Conservation (phyloP, 2,113 vertebrate species). For the Acrocephalus arundinaceus region DNA sequence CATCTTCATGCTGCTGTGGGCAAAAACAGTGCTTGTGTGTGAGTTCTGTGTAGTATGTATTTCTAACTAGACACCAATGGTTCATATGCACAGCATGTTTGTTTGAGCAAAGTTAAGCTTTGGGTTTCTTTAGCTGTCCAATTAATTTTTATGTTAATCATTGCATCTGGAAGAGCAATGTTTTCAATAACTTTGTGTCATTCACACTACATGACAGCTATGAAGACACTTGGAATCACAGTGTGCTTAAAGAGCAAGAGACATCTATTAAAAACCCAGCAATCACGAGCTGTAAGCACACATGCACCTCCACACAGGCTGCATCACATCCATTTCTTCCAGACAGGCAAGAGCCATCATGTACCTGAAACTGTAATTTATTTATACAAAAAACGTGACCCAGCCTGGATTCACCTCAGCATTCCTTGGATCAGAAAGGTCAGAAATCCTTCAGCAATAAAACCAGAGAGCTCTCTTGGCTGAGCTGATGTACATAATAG, state of each 20-base stretch:
- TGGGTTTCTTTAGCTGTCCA: neutral
- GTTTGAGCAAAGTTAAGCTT: neutral
- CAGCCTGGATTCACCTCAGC: neutral
- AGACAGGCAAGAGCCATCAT: neutral
- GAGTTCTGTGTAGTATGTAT: neutral
- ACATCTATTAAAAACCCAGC: neutral
- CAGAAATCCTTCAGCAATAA: neutral
- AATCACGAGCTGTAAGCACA: neutral
- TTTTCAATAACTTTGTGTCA: neutral
- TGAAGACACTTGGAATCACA: neutral
- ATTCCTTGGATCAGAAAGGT: neutral
- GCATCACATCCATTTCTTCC: neutral
- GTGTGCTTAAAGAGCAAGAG: neutral
- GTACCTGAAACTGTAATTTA: neutral
- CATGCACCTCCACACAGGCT: neutral
- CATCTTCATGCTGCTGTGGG: neutral
- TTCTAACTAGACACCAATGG: neutral
- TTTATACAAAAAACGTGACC: neutral
- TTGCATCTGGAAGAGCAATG: neutral
- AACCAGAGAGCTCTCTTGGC: neutral
- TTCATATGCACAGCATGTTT: neutral
- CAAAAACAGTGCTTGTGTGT: neutral
- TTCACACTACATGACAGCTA: fast-evolving
- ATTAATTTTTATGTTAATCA: neutral
- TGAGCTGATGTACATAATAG: neutral